A percentile compares a stretch with the other conserved stretches of the same genome.
These are phyloP conservation scores for Habroteleia sp. DNA, from an alignment of 2,888 invertebrate genomes.

Conservation along the genomic window DNA sequence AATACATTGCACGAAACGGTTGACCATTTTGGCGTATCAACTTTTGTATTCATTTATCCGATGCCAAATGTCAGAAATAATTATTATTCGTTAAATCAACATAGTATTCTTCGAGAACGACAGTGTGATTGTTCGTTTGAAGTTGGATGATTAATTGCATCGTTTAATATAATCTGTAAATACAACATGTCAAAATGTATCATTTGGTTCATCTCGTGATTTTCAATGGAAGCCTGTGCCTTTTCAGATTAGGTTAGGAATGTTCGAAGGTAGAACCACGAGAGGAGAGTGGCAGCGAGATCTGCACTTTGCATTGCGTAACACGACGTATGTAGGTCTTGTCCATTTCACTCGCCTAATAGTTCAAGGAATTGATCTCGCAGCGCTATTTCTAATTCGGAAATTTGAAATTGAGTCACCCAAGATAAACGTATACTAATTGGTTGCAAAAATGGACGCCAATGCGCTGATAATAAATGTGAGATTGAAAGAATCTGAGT, in stretches of 20 bases:
- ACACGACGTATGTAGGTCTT: slow-evolving; percentile 63
- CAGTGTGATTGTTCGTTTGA: slow-evolving; percentile 2
- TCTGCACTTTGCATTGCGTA: slow-evolving; percentile 54
- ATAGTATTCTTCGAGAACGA: too few relatives aligned
- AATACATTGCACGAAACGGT: too few relatives aligned
- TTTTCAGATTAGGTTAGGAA: slow-evolving; percentile 54
- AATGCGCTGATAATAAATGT: slow-evolving; percentile 28
- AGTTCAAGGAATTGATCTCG: slow-evolving; percentile 46
- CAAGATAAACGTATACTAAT: slow-evolving; percentile 8
- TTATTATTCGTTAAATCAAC: too few relatives aligned
- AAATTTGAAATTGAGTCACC: slow-evolving; percentile 9
- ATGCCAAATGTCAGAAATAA: too few relatives aligned
- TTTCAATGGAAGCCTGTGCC: slow-evolving; percentile 36
- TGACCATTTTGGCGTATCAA: too few relatives aligned
- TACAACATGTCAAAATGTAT: slow-evolving; percentile 38
- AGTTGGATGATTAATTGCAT: slow-evolving; percentile 24
- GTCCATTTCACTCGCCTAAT: slow-evolving; percentile 53
- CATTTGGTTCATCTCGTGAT: slow-evolving; percentile 46
- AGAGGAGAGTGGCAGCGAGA: slow-evolving; percentile 48
- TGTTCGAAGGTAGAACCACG: slow-evolving; percentile 33
- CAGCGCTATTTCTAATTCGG: slow-evolving; percentile 22
- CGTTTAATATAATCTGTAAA: slow-evolving; percentile 22
- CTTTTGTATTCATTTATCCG: too few relatives aligned
- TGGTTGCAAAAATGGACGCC: slow-evolving; percentile 22
- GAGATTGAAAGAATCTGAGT: slow-evolving; percentile 14